Evolutionary conservation across 2,888 invertebrate species (phyloP).

Genomic region (Drosophila suboccidentalis): DNA sequence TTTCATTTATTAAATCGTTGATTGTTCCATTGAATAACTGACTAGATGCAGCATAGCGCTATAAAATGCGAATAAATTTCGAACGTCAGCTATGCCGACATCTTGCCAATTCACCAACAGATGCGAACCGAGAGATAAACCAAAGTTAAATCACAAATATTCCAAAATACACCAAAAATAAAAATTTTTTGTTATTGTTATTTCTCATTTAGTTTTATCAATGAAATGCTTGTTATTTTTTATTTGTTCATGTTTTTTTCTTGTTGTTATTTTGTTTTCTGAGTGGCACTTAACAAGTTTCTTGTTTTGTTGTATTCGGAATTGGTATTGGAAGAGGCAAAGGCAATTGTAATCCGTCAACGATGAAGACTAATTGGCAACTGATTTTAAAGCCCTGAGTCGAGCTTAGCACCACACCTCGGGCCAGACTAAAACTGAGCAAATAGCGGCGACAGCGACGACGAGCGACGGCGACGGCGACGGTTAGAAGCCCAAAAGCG

Average conservation of each 20-base stretch:
- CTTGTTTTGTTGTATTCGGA: constrained; percentile 20
- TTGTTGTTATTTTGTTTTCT: constrained; percentile 19
- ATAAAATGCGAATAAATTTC: constrained; percentile 64
- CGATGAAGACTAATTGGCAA: constrained; percentile 84
- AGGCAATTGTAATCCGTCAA: constrained; percentile 80
- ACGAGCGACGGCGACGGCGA: constrained; percentile 19
- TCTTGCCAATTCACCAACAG: constrained; percentile 86
- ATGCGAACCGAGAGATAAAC: constrained; percentile 34
- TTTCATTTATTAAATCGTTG: constrained; percentile 53
- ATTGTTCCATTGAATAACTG: constrained; percentile 84
- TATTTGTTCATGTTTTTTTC: constrained; percentile 7
- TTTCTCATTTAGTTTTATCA: constrained; percentile 58
- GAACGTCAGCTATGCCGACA: constrained; percentile 86
- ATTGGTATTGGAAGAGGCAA: constrained; percentile 32
- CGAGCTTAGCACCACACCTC: constrained; percentile 85
- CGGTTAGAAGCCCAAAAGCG: constrained; percentile 63
- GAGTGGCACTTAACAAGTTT: constrained; percentile 73
- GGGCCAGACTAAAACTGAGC: constrained; percentile 56
- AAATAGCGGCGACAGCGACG: constrained; percentile 33
- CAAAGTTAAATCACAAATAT: constrained; percentile 25
- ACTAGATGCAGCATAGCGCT: constrained; percentile 86
- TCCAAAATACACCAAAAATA: constrained; percentile 27
- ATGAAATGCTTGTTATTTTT: constrained; percentile 70
- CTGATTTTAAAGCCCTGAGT: constrained; percentile 82
- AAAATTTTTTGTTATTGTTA: constrained; percentile 36